Evolutionary conservation across 2,797 vertebrate genomes (phyloP).

Genomic region (Rhynchotus rufescens): DNA sequence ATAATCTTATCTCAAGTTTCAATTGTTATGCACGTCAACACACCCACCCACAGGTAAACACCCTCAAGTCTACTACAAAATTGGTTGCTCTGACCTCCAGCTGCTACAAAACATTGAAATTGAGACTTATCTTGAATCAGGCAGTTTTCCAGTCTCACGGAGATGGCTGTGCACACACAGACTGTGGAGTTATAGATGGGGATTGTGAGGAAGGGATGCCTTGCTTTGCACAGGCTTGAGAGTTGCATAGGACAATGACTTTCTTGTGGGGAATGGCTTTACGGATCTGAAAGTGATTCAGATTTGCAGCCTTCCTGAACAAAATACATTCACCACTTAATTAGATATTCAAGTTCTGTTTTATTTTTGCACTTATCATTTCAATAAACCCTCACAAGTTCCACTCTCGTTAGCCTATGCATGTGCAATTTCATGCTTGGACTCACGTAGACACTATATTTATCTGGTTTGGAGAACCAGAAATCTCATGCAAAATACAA

Average conservation of each 20-base stretch:
- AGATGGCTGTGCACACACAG: background rate
- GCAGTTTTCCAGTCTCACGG: background rate
- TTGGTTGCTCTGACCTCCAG: background rate
- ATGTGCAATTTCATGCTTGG: background rate
- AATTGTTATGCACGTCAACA: background rate
- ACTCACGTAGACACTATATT: background rate
- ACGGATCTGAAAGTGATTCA: background rate
- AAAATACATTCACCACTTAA: background rate
- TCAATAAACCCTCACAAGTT: background rate
- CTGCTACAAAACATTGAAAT: background rate
- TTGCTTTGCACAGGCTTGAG: background rate
- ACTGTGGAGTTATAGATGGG: background rate
- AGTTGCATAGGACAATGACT: accelerated
- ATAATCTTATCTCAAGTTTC: background rate
- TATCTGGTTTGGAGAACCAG: background rate
- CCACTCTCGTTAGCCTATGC: background rate
- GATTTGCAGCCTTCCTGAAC: background rate
- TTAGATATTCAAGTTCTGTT: background rate
- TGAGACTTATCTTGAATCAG: background rate
- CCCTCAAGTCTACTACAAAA: background rate
- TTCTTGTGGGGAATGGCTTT: background rate
- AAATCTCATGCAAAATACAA: background rate
- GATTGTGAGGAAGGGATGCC: background rate
- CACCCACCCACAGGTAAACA: background rate
- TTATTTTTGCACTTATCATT: background rate